Base-by-base conservation (phyloP, 2,888 invertebrate genomes). In the Cerastis leucographa region DNA sequence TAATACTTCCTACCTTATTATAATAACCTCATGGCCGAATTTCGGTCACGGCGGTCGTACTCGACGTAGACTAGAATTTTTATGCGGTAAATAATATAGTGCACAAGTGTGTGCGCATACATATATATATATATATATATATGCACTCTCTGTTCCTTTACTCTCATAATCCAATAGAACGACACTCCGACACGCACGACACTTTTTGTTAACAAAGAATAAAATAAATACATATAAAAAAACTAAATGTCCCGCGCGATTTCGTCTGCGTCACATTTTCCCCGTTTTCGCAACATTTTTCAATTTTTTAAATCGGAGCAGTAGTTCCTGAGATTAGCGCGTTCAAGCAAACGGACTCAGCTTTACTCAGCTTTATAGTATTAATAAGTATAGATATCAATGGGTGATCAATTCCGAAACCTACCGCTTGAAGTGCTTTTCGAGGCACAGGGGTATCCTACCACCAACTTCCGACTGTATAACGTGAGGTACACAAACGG, bases 1-100 rank as follows among this genome's bases (percentile, higher is more conserved):
- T 29, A 49, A 75, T 71, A 75, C 66, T 42, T 64, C n/a, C 17
- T 17, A 59, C 25, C 46, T 46, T 14, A 25, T 35, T 35, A 40
- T 51, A 68, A 42, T 19, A 29, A 6, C 25, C 44, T 66, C 51
- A 14, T 17, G 3, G 0, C 14, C 14, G 64, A n/a, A n/a, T 64
- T 42, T 42, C n/a, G n/a, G 64, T n/a, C n/a, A 3, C 7, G 14
- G 22, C 6, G 35, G 25, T 6, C 7, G 17, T 7, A 35, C 22
- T n/a, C 17, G 35, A 68, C n/a, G 11, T n/a, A 40, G 4, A 35
- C 46, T 67, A 17, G 19, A 35, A n/a, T 54, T 40, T 40, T 35
- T n/a, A 66, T 65, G 22, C 5, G 9, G 42, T 17, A 44, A n/a
- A 65, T 65, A 25, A 29, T 19, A 59, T 19, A 29, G 19, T 17